phyloP scores from a whole-genome alignment of 1,140 invertebrate species.

The Dendrolimus punctatus region DNA sequence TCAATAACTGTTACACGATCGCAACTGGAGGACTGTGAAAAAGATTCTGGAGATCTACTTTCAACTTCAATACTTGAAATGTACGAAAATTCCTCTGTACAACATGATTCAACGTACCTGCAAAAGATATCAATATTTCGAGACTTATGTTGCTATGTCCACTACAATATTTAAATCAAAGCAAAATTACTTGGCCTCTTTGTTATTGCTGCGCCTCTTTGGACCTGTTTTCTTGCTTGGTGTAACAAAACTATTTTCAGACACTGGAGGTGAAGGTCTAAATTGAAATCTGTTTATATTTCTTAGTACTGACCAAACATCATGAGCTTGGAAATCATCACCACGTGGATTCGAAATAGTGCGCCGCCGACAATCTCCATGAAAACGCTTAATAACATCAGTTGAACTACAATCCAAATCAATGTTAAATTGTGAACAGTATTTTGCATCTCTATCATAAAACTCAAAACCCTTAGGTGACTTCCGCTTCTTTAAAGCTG shows the following conservation, averaged over 20 bases:
- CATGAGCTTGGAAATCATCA: constrained; percentile 16
- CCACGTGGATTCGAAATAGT: too few relatives aligned
- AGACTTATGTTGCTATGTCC: too few relatives aligned
- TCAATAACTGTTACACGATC: constrained; percentile 56
- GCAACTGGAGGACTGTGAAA: constrained; percentile 41
- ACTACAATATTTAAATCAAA: constrained; percentile 1
- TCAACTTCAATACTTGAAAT: constrained; percentile 41
- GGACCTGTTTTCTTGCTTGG: constrained; percentile 25
- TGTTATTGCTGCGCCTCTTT: constrained; percentile 21
- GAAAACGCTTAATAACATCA: constrained; percentile 31
- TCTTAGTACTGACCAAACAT: constrained; percentile 52
- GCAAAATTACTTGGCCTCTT: constrained; percentile 30
- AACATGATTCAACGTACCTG: constrained; percentile 51
- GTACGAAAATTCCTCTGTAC: constrained; percentile 49
- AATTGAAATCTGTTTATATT: constrained; percentile 52
- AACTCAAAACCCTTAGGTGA: constrained; percentile 25
- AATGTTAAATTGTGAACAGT: constrained; percentile 34
- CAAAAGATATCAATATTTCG: constrained; percentile 9
- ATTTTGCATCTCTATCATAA: constrained; percentile 38
- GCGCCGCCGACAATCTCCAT: constrained; percentile 18
- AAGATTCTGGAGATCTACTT: constrained; percentile 22
- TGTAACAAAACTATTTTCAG: constrained; percentile 30
- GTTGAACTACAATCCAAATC: constrained; percentile 43
- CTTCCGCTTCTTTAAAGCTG: constrained; percentile 20
- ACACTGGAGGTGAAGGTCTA: constrained; percentile 36